Evolutionary conservation across 2,888 invertebrate species (phyloP).

Genomic region (Macaria liturata): DNA sequence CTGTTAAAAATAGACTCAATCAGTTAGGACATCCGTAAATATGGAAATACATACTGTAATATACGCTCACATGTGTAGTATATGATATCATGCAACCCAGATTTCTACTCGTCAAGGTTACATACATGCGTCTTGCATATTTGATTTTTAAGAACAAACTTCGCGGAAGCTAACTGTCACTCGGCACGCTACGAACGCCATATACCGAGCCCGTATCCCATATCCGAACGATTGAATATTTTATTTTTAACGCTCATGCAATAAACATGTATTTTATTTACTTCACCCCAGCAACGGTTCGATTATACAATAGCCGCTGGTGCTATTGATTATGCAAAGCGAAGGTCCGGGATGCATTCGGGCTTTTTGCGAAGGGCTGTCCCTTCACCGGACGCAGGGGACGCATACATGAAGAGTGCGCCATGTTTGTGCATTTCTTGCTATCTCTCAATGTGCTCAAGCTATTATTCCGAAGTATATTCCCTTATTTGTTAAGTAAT

Average conservation of each 20-base stretch:
- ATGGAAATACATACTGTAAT: no score
- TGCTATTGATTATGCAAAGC: conserved; percentile 78
- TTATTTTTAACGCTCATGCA: conserved; percentile 37
- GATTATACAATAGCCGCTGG: conserved; percentile 54
- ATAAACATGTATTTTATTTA: conserved; percentile 44
- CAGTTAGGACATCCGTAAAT: no score
- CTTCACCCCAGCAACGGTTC: conserved; percentile 51
- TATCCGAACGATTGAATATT: conserved; percentile 27
- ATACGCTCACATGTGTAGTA: no score
- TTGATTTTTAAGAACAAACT: no score
- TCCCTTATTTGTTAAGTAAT: no score
- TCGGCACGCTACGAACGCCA: conserved; percentile 1
- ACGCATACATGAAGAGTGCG: conserved; percentile 14
- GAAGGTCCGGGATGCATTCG: conserved; percentile 66
- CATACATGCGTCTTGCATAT: neutral
- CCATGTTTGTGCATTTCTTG: neutral
- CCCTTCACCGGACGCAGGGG: conserved; percentile 49
- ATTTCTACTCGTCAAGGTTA: no score
- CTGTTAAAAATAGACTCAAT: no score
- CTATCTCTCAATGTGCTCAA: neutral
- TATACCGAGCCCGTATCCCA: conserved; percentile 7
- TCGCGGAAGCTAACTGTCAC: neutral
- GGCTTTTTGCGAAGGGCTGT: conserved; percentile 64
- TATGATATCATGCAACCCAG: no score
- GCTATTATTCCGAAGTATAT: no score